phyloP scores from a whole-genome alignment of 2,797 vertebrate genomes.

The Microcaecilia unicolor region DNA sequence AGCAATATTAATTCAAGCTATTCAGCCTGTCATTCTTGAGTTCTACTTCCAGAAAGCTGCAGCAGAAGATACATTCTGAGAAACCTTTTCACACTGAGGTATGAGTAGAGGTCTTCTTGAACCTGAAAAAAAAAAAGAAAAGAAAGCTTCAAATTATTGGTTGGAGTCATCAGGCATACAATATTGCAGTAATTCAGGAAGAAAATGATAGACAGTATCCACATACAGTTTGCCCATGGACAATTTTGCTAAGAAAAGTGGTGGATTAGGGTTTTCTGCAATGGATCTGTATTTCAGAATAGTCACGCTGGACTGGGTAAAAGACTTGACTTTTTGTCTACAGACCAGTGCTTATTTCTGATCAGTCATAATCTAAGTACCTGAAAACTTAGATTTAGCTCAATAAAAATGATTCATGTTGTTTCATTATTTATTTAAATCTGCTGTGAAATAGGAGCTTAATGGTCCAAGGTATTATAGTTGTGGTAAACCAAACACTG shows the following conservation, averaged over 20 bases:
- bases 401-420: no score
- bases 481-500: no score
- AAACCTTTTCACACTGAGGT: constrained; percentile 30
- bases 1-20: constrained; percentile 26
- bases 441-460: no score
- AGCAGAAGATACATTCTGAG: constrained; percentile 30
- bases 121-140: constrained; percentile 54
- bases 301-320: constrained; percentile 32
- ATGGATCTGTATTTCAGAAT: constrained; percentile 51
- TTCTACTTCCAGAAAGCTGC: constrained; percentile 52
- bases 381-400: constrained; percentile 35
- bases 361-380: constrained; percentile 24
- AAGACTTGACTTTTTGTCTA: constrained; percentile 36
- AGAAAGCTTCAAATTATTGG: no score
- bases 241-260: constrained; percentile 34
- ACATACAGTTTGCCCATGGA: constrained; percentile 37
- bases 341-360: constrained; percentile 27
- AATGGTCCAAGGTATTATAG: no score
- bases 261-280: constrained; percentile 57
- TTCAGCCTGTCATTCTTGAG: constrained; percentile 21
- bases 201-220: constrained; percentile 43
- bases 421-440: no score
- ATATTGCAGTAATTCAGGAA: constrained; percentile 40
- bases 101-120: constrained; percentile 30
- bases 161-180: constrained; percentile 56